Conservation (phyloP, 2,113 vertebrate genomes). For the Pelodiscus sinensis region DNA sequence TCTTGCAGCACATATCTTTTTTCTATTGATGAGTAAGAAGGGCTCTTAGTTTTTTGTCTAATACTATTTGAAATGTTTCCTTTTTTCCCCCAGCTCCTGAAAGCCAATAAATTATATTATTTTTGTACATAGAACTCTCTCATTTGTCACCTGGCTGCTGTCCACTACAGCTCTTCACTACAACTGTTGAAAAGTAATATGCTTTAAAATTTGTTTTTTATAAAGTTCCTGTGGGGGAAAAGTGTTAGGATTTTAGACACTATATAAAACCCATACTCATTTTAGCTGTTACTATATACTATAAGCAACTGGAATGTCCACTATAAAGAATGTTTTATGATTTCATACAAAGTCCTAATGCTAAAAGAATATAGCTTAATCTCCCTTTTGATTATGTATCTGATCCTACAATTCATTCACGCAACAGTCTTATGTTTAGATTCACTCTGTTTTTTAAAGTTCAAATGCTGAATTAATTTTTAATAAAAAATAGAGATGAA, state of each 20-base stretch:
- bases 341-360: background rate
- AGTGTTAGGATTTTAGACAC: background rate
- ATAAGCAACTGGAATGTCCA: background rate
- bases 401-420: background rate
- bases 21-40: conserved; percentile 1
- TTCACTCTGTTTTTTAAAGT: background rate
- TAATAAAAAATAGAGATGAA: background rate
- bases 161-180: background rate
- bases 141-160: background rate
- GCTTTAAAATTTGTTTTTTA: background rate
- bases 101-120: background rate
- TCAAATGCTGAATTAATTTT: background rate
- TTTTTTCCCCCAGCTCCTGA: conserved; percentile 12
- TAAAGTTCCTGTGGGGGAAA: background rate
- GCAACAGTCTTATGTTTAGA: accelerated
- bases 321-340: background rate
- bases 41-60: conserved; percentile 8
- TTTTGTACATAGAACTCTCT: background rate
- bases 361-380: background rate
- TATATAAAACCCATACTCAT: background rate
- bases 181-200: background rate
- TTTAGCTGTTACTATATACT: background rate
- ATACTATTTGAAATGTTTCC: background rate
- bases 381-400: background rate
- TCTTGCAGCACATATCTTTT: background rate